Base-by-base conservation (phyloP, 2,797 vertebrate genomes). In the Dermochelys coriacea region DNA sequence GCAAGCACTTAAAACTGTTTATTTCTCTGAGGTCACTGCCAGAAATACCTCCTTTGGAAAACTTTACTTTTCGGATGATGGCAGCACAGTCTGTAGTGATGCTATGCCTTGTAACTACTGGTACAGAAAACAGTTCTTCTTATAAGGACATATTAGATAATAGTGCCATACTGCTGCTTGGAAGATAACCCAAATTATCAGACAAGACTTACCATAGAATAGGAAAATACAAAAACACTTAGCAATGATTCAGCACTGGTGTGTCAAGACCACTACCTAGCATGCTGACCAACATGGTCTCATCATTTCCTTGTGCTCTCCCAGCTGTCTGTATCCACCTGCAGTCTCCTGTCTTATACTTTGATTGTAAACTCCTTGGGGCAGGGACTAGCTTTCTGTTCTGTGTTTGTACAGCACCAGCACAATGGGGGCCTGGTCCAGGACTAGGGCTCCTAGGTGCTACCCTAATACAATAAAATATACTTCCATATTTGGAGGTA, bases 11-110 rank as follows among this genome's bases (percentile, higher is more conserved):
- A 82, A 88, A 95, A 83, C 47, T 15, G 45, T 37, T n/a, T 61
- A 89, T 27, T 86, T 61, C 84, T 81, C 85, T 55, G 68, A 86
- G 90, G 81, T 83, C 87, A 86, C 49, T 50, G 94, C 85, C 93
- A 93, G 81, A 90, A 97, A 95, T 95, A 96, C n/a, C 71, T 94
- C 74, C 59, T 49, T 78, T 47, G 74, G 81, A 86, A 94, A 94
- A 93, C 34, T 59, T 84, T 79, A 37, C 90, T 6, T 81, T 55
- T 52, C 12, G 77, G 91, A 52, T 16, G 83, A 50, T 9, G 83
- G 29, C 71, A 68, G 93, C 29, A 55, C 8, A 83, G 55, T 71
- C 84, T 25, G 51, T 55, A 77, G 84, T 0, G 7, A 75, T 82
- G 86, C 91, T 91, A 95, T 81, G 47, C 52, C 41, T 18, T 7